Evolutionary conservation across 2,113 vertebrate species (phyloP).

Genomic region (Erpornis zantholeuca): DNA sequence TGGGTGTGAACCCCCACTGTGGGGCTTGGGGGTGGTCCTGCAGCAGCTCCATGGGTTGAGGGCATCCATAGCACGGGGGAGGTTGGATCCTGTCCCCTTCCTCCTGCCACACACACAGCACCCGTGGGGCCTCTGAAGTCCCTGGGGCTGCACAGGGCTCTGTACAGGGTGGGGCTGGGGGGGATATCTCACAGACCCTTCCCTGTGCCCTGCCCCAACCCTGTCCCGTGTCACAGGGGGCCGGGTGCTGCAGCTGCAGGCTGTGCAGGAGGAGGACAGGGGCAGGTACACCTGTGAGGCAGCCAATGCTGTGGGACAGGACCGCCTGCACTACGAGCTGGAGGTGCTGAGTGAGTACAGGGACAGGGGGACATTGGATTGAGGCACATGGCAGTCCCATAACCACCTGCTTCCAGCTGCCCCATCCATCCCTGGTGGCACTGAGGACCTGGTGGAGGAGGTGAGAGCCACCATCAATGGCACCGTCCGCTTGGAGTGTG

Average conservation of each 20-base stretch:
- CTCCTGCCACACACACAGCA: background rate
- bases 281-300: conserved; percentile 87
- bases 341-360: conserved; percentile 81
- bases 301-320: conserved; percentile 82
- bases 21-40: background rate
- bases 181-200: background rate
- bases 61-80: accelerated
- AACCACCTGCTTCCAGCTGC: conserved; percentile 66
- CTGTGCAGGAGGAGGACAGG: conserved; percentile 73
- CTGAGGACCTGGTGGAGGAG: conserved; percentile 78
- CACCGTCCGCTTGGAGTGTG: conserved; percentile 76
- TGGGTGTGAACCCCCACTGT: background rate
- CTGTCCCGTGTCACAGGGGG: conserved; percentile 70
- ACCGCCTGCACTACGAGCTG: conserved; percentile 85
- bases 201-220: background rate
- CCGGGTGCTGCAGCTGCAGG: conserved; percentile 82
- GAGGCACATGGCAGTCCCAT: accelerated
- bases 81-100: background rate
- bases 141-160: accelerated
- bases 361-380: accelerated
- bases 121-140: background rate
- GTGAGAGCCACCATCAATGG: conserved; percentile 78
- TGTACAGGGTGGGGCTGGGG: accelerated
- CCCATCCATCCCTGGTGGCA: conserved; percentile 75
- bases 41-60: background rate